phyloP scores from a whole-genome alignment of 2,797 vertebrate genomes.

The Enteromius viviparus region DNA sequence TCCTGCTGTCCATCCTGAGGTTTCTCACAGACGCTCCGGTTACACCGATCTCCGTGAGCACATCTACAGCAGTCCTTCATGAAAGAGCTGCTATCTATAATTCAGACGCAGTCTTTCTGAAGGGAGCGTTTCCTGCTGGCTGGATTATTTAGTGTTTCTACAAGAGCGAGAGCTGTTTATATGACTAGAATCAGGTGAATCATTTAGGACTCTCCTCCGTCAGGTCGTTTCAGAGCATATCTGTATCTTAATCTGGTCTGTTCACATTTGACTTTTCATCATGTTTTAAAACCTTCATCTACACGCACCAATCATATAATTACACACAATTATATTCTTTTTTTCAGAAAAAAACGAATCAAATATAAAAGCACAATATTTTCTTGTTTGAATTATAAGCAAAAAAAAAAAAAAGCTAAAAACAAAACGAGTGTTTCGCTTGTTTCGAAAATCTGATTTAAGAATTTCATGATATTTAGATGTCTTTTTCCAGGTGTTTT shows the following conservation, averaged over 20 bases:
- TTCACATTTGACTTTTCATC: not conserved
- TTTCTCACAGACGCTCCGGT: constrained; percentile 58
- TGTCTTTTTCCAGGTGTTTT: not conserved
- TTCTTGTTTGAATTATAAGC: no score
- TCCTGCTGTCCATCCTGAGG: constrained; percentile 39
- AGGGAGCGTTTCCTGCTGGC: constrained; percentile 17
- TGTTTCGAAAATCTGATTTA: no score
- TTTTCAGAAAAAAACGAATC: no score
- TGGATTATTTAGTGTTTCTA: constrained; percentile 17
- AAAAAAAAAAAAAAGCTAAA: no score
- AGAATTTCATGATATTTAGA: no score
- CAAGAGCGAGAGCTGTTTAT: not conserved
- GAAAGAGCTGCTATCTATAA: constrained; percentile 54
- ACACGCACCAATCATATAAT: not conserved
- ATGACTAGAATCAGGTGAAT: not conserved
- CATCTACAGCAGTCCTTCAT: constrained; percentile 45
- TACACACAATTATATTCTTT: not conserved
- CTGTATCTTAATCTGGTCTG: not conserved
- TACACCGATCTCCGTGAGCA: constrained; percentile 34
- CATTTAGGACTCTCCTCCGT: not conserved
- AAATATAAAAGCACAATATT: no score
- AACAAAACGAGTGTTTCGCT: no score
- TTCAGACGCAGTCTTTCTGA: constrained; percentile 41
- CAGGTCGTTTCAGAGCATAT: not conserved
- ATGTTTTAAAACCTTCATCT: not conserved